phyloP scores from a whole-genome alignment of 2,888 invertebrate genomes.

The Heliothis peltigera region DNA sequence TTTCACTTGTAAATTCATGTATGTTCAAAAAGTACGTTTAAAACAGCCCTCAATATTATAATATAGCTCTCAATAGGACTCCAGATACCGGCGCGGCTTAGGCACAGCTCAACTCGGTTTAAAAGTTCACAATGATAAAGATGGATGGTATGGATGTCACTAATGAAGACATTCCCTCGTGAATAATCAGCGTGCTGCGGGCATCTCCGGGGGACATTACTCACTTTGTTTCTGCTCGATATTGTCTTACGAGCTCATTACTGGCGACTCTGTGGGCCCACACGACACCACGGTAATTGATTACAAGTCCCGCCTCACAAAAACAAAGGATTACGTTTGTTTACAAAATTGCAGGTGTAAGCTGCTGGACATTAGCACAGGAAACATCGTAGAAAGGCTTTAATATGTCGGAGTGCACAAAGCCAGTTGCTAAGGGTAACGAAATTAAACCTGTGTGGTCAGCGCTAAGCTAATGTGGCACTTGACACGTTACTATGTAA shows the following conservation, averaged over 20 bases:
- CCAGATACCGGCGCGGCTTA: too few species aligned
- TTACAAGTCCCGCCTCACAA: background rate
- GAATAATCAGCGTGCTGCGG: conserved; percentile 36
- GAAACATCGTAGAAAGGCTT: background rate
- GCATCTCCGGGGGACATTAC: conserved; percentile 45
- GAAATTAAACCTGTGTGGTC: background rate
- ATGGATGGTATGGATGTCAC: conserved; percentile 14
- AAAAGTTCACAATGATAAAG: conserved; percentile 16
- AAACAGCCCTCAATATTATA: too few species aligned
- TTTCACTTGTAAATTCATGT: background rate
- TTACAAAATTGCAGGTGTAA: background rate
- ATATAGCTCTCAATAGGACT: too few species aligned
- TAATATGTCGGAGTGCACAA: background rate
- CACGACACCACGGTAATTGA: background rate
- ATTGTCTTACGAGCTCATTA: conserved; percentile 17
- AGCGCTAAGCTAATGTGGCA: background rate
- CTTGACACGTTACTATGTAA: background rate
- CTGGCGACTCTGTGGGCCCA: background rate
- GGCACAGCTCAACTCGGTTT: background rate
- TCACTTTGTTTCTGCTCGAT: conserved; percentile 48
- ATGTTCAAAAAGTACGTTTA: too few species aligned
- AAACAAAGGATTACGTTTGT: background rate
- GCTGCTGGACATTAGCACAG: background rate
- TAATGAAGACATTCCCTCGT: conserved; percentile 49
- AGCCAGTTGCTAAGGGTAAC: background rate